Conservation (phyloP, 1,140 invertebrate species). For the Helicoverpa armigera region DNA sequence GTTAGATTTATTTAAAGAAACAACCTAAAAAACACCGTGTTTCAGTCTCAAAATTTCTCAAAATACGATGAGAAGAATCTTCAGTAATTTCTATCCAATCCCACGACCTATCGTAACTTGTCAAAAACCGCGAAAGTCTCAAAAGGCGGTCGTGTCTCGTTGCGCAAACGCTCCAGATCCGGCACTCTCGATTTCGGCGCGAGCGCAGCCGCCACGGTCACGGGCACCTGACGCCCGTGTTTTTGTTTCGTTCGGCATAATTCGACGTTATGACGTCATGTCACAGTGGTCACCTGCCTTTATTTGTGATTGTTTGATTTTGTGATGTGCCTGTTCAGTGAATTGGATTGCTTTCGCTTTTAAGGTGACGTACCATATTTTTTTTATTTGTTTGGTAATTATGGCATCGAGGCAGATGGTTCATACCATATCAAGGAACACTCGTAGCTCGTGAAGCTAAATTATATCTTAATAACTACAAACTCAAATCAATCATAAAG, state of each 20-base stretch:
- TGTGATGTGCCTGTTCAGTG: neutral
- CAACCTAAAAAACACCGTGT: neutral
- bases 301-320: constrained; percentile 20
- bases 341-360: constrained; percentile 18
- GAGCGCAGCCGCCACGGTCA: constrained; percentile 68
- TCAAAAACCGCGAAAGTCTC: constrained; percentile 30
- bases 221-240: constrained; percentile 65
- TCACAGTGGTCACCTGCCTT: constrained; percentile 38
- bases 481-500: neutral
- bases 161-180: constrained; percentile 66
- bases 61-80: neutral
- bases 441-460: neutral
- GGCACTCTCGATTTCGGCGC: constrained; percentile 74
- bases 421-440: no score
- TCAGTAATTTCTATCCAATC: neutral
- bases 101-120: constrained; percentile 20
- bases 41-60: neutral
- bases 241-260: constrained; percentile 58
- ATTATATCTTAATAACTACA: neutral
- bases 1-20: no score
- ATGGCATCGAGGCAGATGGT: neutral
- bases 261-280: constrained; percentile 55
- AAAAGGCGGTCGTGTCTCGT: constrained; percentile 39
- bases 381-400: neutral
- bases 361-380: constrained; percentile 4